A percentile compares a stretch with the other conserved stretches of the same genome.
These are phyloP conservation scores for Agonopterix subpropinquella DNA, from an alignment of 2,888 invertebrate genomes.

Conservation along the genomic window DNA sequence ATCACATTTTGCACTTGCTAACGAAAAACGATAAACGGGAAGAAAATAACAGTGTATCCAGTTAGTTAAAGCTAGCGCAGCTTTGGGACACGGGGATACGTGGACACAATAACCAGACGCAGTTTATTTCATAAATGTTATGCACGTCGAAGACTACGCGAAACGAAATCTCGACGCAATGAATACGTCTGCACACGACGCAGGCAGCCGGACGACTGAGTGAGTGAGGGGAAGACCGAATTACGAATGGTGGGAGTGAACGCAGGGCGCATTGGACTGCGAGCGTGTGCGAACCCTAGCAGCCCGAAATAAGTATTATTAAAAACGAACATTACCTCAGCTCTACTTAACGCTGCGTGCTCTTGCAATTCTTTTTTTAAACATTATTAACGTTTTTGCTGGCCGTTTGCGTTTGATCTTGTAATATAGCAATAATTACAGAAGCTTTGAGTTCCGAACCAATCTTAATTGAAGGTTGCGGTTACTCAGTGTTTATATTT, in stretches of 20 bases:
- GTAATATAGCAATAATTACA: conserved; percentile 1
- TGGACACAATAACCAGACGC: conserved; percentile 41
- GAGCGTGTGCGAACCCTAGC: conserved; percentile 28
- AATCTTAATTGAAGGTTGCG: conserved; percentile 3
- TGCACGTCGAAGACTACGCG: conserved; percentile 57
- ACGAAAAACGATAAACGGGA: conserved; percentile 43
- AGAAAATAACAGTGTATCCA: conserved; percentile 43
- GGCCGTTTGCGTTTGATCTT: conserved; percentile 1
- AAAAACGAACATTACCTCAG: conserved; percentile 32
- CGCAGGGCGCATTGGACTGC: conserved; percentile 51
- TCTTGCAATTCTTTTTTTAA: conserved; percentile 14
- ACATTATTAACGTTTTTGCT: conserved; percentile 10
- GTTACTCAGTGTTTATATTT: neutral
- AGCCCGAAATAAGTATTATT: conserved; percentile 41
- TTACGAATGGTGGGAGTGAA: conserved; percentile 41
- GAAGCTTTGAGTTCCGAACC: conserved; percentile 2
- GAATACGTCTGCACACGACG: conserved; percentile 33
- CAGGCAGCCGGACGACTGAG: conserved; percentile 57
- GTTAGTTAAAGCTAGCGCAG: conserved; percentile 31
- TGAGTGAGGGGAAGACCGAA: conserved; percentile 31
- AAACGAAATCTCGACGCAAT: conserved; percentile 19
- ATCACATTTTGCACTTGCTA: conserved; percentile 71
- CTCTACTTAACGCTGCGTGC: conserved; percentile 10
- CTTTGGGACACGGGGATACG: conserved; percentile 5
- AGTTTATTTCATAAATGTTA: conserved; percentile 44